Percentiles rank a stretch among this genome's conserved stretches.
Evolutionary conservation across 2,888 invertebrate species (phyloP).

Genomic region (Toxonevra muliebris): DNA sequence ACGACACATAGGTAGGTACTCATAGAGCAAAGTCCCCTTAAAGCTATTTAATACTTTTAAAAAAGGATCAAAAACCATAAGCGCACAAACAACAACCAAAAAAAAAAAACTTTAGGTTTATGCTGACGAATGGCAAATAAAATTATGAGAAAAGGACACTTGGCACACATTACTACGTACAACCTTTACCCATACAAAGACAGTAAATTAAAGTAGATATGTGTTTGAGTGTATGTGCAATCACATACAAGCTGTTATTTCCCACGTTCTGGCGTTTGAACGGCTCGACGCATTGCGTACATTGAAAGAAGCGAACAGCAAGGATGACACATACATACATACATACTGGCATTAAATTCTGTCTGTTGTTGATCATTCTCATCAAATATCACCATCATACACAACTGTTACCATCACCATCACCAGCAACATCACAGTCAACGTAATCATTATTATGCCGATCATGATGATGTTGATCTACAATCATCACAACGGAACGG

Average conservation of each 20-base stretch:
- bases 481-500: conserved; percentile 11
- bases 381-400: conserved; percentile 45
- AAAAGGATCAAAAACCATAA: conserved; percentile 42
- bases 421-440: conserved; percentile 13
- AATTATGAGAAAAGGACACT: conserved; percentile 32
- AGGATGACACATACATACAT: neutral
- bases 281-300: too few species aligned
- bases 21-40: too few species aligned
- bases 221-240: neutral
- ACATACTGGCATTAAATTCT: neutral
- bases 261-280: neutral
- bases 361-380: conserved; percentile 54
- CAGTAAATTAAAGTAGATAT: too few species aligned
- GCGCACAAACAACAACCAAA: conserved; percentile 28
- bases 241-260: neutral
- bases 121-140: conserved; percentile 18
- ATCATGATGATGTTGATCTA: conserved; percentile 14
- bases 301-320: neutral
- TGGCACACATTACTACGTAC: conserved; percentile 1
- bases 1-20: too few species aligned
- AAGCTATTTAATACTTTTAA: conserved; percentile 3
- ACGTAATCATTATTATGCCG: neutral
- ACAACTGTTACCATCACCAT: conserved; percentile 9
- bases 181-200: too few species aligned
- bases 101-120: conserved; percentile 24